A percentile compares a stretch with the other conserved stretches of the same genome.
phyloP scores from a whole-genome alignment of 2,888 invertebrate species.

The Lordiphosa fenestrarum region DNA sequence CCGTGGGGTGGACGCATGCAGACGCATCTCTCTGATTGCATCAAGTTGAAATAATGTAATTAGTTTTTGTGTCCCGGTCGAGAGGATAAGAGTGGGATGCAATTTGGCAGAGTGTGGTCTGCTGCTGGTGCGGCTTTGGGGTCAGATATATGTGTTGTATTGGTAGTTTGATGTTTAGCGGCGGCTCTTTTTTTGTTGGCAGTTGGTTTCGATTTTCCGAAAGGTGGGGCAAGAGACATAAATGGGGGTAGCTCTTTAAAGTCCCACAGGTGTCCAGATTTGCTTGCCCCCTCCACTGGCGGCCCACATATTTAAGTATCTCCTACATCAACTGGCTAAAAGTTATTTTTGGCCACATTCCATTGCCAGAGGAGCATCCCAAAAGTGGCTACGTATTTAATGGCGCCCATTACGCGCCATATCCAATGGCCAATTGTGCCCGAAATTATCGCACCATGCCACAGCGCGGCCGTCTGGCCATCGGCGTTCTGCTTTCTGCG shows the following conservation, averaged over 20 bases:
- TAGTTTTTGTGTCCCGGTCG: constrained; percentile 65
- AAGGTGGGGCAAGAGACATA: too few relatives aligned
- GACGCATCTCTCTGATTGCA: constrained; percentile 70
- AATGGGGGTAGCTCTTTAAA: too few relatives aligned
- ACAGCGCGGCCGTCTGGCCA: constrained; percentile 9
- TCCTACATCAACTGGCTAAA: constrained; percentile 35
- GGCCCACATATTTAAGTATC: constrained; percentile 58
- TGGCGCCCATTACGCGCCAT: constrained; percentile 56
- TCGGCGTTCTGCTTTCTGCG: constrained; percentile 20
- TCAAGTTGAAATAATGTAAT: constrained; percentile 76
- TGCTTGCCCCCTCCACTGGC: constrained; percentile 22
- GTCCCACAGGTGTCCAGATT: too few relatives aligned
- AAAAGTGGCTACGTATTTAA: constrained; percentile 51
- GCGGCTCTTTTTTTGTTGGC: constrained; percentile 2
- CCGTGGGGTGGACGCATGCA: constrained; percentile 28
- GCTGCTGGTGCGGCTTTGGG: constrained; percentile 17
- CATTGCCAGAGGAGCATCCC: constrained; percentile 38
- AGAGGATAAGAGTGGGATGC: constrained; percentile 13
- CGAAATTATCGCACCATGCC: constrained; percentile 58
- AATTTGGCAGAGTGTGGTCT: constrained; percentile 15
- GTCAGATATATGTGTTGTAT: constrained; percentile 14
- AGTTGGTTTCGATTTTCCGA: too few relatives aligned
- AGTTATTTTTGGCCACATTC: constrained; percentile 41
- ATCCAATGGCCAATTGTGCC: constrained; percentile 43
- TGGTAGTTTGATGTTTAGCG: constrained; percentile 30